Evolutionary conservation across 2,888 invertebrate genomes (phyloP).

Genomic region (Drosophila buzzatii): DNA sequence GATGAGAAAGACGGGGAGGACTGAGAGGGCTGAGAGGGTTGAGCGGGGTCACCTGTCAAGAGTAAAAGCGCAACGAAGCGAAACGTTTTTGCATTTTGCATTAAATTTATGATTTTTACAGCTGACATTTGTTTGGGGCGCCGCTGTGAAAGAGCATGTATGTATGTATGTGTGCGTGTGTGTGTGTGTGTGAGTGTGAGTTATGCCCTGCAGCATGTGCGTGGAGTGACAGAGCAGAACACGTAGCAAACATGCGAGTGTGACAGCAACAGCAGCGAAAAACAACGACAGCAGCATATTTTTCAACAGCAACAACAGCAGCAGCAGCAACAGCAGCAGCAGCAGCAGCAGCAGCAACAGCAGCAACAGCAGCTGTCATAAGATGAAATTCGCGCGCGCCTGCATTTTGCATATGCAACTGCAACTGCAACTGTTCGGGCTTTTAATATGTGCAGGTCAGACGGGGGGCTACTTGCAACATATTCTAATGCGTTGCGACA

Average conservation of each 20-base stretch:
- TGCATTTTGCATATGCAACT: constrained; percentile 78
- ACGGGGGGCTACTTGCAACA: constrained; percentile 61
- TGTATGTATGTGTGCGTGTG: constrained; percentile 12
- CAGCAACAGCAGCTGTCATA: constrained; percentile 81
- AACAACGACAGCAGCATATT: constrained; percentile 69
- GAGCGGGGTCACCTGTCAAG: constrained; percentile 67
- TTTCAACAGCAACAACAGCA: constrained; percentile 58
- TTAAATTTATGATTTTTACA: constrained; percentile 82
- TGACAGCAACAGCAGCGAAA: constrained; percentile 59
- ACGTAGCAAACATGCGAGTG: constrained; percentile 59
- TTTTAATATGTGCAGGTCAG: constrained; percentile 8
- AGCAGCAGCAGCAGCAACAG: constrained; percentile 25
- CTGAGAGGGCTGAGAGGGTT: background rate
- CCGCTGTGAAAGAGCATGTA: constrained; percentile 47
- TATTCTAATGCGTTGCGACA: constrained; percentile 81
- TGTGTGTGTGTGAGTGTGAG: constrained; percentile 35
- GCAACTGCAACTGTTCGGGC: constrained; percentile 57
- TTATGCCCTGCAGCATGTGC: constrained; percentile 62
- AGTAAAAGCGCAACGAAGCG: constrained; percentile 78
- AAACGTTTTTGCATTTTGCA: constrained; percentile 80
- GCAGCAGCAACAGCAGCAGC: constrained; percentile 17
- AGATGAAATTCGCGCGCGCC: constrained; percentile 83
- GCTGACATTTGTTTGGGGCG: constrained; percentile 80
- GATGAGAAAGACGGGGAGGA: background rate
- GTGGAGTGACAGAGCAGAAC: constrained; percentile 68